These are phyloP conservation scores for Leptogaster cylindrica DNA, from an alignment of 2,888 invertebrate species.

Conservation along the genomic window DNA sequence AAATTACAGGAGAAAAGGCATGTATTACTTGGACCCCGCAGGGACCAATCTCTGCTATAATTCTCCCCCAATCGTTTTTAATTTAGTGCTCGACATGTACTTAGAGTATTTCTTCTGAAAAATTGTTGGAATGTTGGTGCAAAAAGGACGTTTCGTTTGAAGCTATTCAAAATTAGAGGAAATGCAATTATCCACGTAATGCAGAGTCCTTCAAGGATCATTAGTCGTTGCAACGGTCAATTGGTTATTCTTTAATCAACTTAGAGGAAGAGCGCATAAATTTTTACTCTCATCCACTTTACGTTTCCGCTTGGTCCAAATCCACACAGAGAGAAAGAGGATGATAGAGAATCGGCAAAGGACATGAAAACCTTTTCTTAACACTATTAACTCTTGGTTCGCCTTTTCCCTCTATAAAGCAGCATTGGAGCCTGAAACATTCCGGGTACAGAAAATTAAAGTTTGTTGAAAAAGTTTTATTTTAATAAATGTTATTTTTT, in stretches of 20 bases:
- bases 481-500: too few relatives aligned
- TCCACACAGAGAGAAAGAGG: too few relatives aligned
- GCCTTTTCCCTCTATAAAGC: conserved; percentile 3
- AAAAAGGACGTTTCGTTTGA: too few relatives aligned
- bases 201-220: conserved; percentile 15
- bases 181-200: conserved; percentile 22
- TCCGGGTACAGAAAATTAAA: conserved; percentile 18
- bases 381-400: conserved; percentile 28
- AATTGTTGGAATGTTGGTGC: too few relatives aligned
- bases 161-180: neutral
- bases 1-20: too few relatives aligned
- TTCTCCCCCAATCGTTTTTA: too few relatives aligned
- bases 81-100: too few relatives aligned
- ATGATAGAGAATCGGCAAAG: too few relatives aligned
- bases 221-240: conserved; percentile 28
- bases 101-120: too few relatives aligned
- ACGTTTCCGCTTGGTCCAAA: neutral
- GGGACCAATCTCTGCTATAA: too few relatives aligned
- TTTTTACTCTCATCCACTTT: conserved; percentile 7
- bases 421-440: conserved; percentile 16
- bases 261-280: conserved; percentile 12
- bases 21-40: too few relatives aligned
- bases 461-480: conserved; percentile 18
- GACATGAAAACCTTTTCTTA: conserved; percentile 32
- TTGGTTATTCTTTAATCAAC: conserved; percentile 31